Evolutionary conservation across 2,113 vertebrate genomes (phyloP).

Genomic region (Saimiri boliviensis): DNA sequence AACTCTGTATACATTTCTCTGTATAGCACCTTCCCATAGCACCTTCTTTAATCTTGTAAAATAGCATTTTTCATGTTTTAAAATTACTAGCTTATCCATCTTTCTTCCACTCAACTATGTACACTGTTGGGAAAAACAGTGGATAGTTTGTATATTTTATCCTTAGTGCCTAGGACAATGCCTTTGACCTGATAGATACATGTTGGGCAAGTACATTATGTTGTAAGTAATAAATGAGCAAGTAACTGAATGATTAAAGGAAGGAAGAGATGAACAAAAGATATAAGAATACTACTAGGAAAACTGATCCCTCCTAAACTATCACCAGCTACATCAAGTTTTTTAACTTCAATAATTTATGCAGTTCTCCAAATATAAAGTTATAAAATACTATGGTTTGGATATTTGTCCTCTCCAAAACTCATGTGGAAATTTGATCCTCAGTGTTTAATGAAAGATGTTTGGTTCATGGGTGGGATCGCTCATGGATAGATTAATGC

Average conservation of each 20-base stretch:
- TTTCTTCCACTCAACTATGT: not conserved
- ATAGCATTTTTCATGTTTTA: not conserved
- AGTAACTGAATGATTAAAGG: not conserved
- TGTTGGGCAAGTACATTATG: not conserved
- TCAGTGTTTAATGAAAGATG: not conserved
- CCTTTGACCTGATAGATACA: not conserved
- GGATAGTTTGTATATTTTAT: not conserved
- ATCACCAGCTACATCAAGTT: not conserved
- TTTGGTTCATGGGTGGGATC: not conserved
- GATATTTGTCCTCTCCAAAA: not conserved
- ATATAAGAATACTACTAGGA: not conserved
- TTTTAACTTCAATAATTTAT: not conserved
- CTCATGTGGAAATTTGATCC: not conserved
- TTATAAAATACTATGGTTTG: not conserved
- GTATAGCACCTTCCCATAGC: not conserved
- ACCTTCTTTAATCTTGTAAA: not conserved
- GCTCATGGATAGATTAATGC: not conserved
- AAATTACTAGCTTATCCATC: not conserved
- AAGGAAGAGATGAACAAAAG: not conserved
- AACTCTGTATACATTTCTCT: no score
- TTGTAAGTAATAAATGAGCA: not conserved
- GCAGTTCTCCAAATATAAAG: not conserved
- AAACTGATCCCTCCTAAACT: not conserved
- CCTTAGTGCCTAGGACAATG: not conserved
- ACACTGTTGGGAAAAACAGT: not conserved